These are phyloP conservation scores for Leptodactylus fallax DNA, from an alignment of 2,797 vertebrate species.

Conservation along the genomic window DNA sequence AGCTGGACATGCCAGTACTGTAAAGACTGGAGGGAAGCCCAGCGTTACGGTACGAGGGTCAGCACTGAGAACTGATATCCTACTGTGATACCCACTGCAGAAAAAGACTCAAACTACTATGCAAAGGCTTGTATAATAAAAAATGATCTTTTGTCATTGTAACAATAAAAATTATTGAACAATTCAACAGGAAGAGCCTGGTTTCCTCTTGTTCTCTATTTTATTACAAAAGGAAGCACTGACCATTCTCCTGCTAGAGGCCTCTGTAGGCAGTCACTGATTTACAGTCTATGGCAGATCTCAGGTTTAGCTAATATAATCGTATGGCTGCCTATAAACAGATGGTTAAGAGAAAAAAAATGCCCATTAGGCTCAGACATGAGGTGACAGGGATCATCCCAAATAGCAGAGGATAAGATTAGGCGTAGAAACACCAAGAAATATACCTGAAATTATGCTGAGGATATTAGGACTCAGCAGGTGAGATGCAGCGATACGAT, in stretches of 20 bases:
- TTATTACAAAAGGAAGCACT: conserved; percentile 59
- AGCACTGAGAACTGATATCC: neutral
- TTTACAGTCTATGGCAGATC: conserved; percentile 13
- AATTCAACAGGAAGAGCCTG: conserved; percentile 61
- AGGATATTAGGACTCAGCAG: too few relatives aligned
- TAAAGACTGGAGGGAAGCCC: neutral
- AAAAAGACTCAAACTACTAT: neutral
- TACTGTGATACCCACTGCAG: neutral
- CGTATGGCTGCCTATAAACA: conserved; percentile 5
- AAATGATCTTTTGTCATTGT: conserved; percentile 17
- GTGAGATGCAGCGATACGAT: too few relatives aligned
- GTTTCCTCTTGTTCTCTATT: conserved; percentile 58
- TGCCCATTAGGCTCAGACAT: neutral
- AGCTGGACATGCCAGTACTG: neutral
- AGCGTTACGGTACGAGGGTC: neutral
- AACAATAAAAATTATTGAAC: conserved; percentile 59
- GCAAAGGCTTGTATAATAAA: neutral
- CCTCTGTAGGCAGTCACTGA: conserved; percentile 22
- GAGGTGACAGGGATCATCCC: conserved; percentile 28
- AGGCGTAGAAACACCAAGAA: neutral
- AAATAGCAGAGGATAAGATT: conserved; percentile 24
- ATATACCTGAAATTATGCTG: too few relatives aligned
- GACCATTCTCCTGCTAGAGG: conserved; percentile 37
- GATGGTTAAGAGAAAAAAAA: conserved; percentile 25
- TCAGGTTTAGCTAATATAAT: conserved; percentile 31